These are phyloP conservation scores for Cetonia aurata DNA, from an alignment of 2,888 invertebrate species.

Conservation along the genomic window DNA sequence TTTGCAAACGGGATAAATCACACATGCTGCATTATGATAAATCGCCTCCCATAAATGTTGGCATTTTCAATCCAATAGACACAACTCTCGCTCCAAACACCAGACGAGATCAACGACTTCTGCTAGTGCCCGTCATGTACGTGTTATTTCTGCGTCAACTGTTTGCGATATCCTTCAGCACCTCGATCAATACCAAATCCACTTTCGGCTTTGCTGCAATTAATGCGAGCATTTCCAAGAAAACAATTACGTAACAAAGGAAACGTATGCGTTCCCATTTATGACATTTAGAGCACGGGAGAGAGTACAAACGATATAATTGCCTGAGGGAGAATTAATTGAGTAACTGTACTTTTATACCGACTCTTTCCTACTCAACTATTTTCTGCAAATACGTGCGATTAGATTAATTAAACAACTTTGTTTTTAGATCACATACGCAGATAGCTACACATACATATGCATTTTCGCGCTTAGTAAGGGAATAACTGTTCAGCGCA, in stretches of 20 bases:
- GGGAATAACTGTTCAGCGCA: neutral
- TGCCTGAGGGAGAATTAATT: too few species aligned
- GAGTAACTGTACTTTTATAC: too few species aligned
- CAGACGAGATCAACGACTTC: constrained; percentile 31
- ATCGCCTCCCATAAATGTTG: neutral
- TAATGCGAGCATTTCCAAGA: constrained; percentile 9
- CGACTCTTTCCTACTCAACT: too few species aligned
- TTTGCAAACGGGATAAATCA: too few species aligned
- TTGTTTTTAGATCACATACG: too few species aligned
- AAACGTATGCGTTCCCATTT: neutral
- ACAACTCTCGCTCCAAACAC: constrained; percentile 27
- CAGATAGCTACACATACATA: too few species aligned
- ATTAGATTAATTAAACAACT: too few species aligned
- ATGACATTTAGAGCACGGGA: too few species aligned
- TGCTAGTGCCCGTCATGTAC: neutral
- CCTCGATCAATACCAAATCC: constrained; percentile 7
- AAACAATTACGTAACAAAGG: constrained; percentile 13
- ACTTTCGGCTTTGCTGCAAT: constrained; percentile 10
- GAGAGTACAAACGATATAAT: too few species aligned
- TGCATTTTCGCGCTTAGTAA: neutral
- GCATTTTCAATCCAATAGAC: constrained; percentile 13
- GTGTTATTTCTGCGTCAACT: constrained; percentile 7
- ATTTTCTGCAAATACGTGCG: too few species aligned
- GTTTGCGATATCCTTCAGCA: constrained; percentile 6
- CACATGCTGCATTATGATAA: too few species aligned